Base-by-base conservation (phyloP, 1,140 invertebrate species). In the Procambarus clarkii region DNA sequence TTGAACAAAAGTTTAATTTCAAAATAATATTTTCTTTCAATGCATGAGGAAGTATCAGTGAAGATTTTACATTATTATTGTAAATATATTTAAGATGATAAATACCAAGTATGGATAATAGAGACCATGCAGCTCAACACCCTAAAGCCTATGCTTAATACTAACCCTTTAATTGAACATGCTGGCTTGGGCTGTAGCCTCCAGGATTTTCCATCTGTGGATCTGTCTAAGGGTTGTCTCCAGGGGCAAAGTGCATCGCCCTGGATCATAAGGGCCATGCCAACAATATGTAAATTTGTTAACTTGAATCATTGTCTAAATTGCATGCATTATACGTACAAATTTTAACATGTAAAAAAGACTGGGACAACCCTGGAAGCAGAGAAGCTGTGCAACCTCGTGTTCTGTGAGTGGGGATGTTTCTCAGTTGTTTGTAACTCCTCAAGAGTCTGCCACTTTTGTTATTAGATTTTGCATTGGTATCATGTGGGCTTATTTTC, bases 81-180 rank as follows among this genome's bases (percentile, higher is more conserved):
- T 64, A 64, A 54, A 64, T 64, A 64, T 15, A 64, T 64, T 18
- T 64, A 4, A 64, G 21, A 64, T 64, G 4, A 4, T 64, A 64
- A 64, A 21, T 21, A 4, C 4, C 18, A 64, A 21, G 18, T 64
- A 64, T 64, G 2, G 50, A 21, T 64, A 21, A 64, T 64, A 64
- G 18, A 21, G 45, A 69, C 79, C 87, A 82, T 74, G 78, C 79
- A 88, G 87, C 87, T 88, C 87, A 88, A 58, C 64, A 81, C 78
- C 64, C 77, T 54, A 69, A 21, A 81, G 64, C 48, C 46, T 88
- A 44, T 74, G 74, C 74, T 86, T 86, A 21, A 78, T 71, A 86
- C 74, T 86, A 86, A 86, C 85, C 45, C 48, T 21, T n/a, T 77
- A 54, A 60, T 78, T 45, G 64, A 24, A 48, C 48, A 86, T 78